These are phyloP conservation scores for Helostoma temminkii DNA, from an alignment of 2,797 vertebrate species.

Conservation along the genomic window DNA sequence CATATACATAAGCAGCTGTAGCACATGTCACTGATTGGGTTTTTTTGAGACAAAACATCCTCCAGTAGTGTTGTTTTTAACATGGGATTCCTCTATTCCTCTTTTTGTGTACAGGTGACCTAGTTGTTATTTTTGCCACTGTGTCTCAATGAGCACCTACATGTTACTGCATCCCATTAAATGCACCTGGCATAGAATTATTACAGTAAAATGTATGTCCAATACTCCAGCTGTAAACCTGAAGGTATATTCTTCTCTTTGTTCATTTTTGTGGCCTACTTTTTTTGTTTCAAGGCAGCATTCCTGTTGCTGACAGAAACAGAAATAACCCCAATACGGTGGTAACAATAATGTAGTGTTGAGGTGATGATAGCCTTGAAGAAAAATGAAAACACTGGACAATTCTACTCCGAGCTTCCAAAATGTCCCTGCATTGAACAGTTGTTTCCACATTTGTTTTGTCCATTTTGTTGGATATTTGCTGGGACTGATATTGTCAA, in stretches of 20 bases:
- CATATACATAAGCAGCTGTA: neutral
- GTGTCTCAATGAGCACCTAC: constrained; percentile 28
- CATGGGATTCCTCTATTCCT: constrained; percentile 22
- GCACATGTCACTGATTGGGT: constrained; percentile 6
- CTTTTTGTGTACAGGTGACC: constrained; percentile 37
- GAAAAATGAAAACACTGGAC: constrained; percentile 31
- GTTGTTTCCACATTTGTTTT: neutral
- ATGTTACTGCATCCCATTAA: constrained; percentile 37
- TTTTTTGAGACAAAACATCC: constrained; percentile 5
- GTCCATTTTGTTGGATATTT: neutral
- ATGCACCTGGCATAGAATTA: constrained; percentile 49
- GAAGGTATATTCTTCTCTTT: constrained; percentile 37
- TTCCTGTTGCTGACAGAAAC: constrained; percentile 40
- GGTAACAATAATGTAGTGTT: constrained; percentile 44
- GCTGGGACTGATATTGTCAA: neutral
- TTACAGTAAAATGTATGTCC: constrained; percentile 28
- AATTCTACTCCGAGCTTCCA: constrained; percentile 12
- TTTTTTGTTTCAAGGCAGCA: constrained; percentile 42
- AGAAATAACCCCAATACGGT: constrained; percentile 50
- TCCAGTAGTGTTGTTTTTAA: neutral
- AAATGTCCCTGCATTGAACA: constrained; percentile 9
- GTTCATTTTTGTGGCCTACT: constrained; percentile 54
- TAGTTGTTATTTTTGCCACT: constrained; percentile 43
- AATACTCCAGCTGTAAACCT: constrained; percentile 38
- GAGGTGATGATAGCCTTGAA: constrained; percentile 45